Evolutionary conservation across 2,113 vertebrate species (phyloP).

Genomic region (Odontesthes bonariensis): DNA sequence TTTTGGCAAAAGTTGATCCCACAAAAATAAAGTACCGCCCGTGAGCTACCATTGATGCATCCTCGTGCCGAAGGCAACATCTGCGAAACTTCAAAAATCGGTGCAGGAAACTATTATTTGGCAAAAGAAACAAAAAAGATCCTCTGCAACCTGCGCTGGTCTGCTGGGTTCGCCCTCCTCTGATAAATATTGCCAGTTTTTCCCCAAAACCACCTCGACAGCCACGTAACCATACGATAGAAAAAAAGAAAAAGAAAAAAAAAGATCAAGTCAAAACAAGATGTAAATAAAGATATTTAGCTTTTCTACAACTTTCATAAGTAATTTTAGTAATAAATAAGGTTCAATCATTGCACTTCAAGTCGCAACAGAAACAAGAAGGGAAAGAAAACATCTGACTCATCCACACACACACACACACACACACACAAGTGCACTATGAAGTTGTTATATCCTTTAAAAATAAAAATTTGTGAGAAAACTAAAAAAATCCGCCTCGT

Average conservation of each 20-base stretch:
- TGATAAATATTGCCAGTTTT: conserved; percentile 79
- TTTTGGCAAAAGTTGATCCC: conserved; percentile 84
- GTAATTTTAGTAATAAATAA: conserved; percentile 59
- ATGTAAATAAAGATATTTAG: conserved; percentile 66
- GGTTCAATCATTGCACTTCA: conserved; percentile 73
- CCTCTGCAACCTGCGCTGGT: conserved; percentile 47
- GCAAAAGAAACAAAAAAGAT: conserved; percentile 63
- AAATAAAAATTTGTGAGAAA: conserved; percentile 55
- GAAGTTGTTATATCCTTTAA: conserved; percentile 52
- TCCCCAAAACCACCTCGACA: conserved; percentile 48
- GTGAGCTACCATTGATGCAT: conserved; percentile 77
- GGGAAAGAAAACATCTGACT: conserved; percentile 48
- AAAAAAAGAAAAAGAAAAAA: conserved; percentile 57
- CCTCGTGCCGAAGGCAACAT: conserved; percentile 82
- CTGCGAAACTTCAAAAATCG: conserved; percentile 64
- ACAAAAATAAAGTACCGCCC: conserved; percentile 64
- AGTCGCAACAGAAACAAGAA: conserved; percentile 61
- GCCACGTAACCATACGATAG: conserved; percentile 59
- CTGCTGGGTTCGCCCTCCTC: conserved; percentile 33
- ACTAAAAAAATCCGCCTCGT: conserved; percentile 36
- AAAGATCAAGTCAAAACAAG: conserved; percentile 51
- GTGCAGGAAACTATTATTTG: conserved; percentile 79
- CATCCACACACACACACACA: conserved; percentile 19
- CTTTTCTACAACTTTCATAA: conserved; percentile 50
- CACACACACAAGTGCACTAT: conserved; percentile 73